These are phyloP conservation scores for Gallinago jamesoni DNA, from an alignment of 2,113 vertebrate genomes.

Conservation along the genomic window DNA sequence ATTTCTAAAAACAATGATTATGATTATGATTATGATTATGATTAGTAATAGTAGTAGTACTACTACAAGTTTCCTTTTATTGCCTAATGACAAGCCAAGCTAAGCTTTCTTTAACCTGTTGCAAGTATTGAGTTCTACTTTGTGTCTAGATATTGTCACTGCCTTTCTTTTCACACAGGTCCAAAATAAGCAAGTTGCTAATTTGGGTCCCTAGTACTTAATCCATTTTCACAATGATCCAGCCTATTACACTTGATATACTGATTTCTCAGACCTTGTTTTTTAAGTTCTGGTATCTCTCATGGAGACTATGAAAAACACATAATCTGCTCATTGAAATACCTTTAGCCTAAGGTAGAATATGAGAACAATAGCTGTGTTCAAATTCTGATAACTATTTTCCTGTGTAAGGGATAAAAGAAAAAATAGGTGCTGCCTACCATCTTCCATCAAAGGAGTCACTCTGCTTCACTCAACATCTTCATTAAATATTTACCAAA, in stretches of 20 bases:
- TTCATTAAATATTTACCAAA: not conserved
- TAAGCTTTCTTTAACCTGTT: not conserved
- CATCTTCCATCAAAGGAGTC: not conserved
- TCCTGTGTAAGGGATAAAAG: not conserved
- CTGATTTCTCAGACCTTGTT: not conserved
- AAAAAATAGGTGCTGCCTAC: not conserved
- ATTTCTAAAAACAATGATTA: too few relatives aligned
- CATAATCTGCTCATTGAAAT: not conserved
- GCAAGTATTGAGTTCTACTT: not conserved
- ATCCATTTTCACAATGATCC: not conserved
- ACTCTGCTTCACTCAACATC: not conserved
- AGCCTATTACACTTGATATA: not conserved
- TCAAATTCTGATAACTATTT: not conserved
- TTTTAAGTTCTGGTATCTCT: not conserved
- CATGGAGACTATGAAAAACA: not conserved
- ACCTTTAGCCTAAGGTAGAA: not conserved
- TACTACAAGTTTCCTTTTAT: not conserved
- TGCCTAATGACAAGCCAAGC: not conserved
- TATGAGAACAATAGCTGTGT: not conserved
- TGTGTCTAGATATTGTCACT: not conserved
- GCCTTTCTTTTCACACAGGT: not conserved
- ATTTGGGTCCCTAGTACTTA: not conserved
- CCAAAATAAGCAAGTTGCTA: not conserved
- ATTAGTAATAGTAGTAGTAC: not conserved
- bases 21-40: too few relatives aligned